Evolutionary conservation across 2,888 invertebrate species (phyloP).

Genomic region (Agrochola macilenta): DNA sequence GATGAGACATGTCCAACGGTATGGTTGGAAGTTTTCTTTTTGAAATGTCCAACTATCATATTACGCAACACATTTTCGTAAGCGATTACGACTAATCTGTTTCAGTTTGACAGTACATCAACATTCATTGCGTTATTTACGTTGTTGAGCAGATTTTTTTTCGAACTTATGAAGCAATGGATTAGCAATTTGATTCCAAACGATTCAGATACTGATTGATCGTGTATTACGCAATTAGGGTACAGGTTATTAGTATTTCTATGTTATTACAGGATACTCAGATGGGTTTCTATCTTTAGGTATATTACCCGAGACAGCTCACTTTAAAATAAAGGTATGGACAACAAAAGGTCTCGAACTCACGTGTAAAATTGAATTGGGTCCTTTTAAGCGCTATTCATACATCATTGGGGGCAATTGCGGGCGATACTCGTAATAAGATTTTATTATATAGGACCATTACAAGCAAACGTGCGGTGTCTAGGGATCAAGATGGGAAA

Average conservation of each 20-base stretch:
- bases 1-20: constrained; percentile 26
- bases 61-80: too few relatives aligned
- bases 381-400: constrained; percentile 79
- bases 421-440: constrained; percentile 83
- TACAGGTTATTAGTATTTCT: constrained; percentile 27
- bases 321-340: constrained; percentile 58
- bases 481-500: constrained; percentile 80
- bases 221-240: too few relatives aligned
- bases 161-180: too few relatives aligned
- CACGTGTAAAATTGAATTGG: constrained; percentile 78
- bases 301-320: constrained; percentile 45
- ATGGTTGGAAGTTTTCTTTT: constrained; percentile 23
- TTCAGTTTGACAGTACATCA: too few relatives aligned
- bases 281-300: constrained; percentile 32
- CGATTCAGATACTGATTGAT: too few relatives aligned
- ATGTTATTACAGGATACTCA: constrained; percentile 26
- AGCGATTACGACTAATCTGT: too few relatives aligned
- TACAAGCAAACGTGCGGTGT: constrained; percentile 85
- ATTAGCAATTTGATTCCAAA: too few relatives aligned
- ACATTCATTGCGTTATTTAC: too few relatives aligned
- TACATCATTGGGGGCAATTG: constrained; percentile 83
- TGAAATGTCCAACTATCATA: background rate
- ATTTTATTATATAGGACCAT: constrained; percentile 87
- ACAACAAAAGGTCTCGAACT: constrained; percentile 52
- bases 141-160: too few relatives aligned